phyloP scores from a whole-genome alignment of 2,113 vertebrate genomes.

The Chamaea fasciata region DNA sequence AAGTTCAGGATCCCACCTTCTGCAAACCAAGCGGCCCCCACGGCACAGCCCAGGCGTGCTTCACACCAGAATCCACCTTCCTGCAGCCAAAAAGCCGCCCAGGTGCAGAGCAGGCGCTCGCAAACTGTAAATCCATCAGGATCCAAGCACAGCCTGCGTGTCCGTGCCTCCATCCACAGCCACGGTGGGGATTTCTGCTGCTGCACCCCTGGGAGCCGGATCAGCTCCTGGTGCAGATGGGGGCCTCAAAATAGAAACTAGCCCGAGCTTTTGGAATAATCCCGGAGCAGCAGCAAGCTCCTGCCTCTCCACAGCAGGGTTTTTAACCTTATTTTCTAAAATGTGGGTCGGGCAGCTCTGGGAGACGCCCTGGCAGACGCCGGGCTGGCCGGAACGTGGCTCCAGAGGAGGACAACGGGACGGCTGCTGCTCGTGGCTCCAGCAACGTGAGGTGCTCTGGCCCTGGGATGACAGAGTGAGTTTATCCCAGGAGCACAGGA shows the following conservation, averaged over 20 bases:
- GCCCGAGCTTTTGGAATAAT: background rate
- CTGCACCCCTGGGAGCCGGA: rapidly evolving
- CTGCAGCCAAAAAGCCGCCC: rapidly evolving
- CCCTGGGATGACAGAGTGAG: background rate
- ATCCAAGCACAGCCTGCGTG: background rate
- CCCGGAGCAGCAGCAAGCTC: background rate
- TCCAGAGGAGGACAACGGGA: background rate
- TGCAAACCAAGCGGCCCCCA: too few relatives aligned
- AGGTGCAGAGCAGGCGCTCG: rapidly evolving
- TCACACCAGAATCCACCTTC: background rate
- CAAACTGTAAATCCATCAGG: background rate
- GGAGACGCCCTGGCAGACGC: background rate
- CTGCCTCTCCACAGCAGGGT: background rate
- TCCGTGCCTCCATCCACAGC: rapidly evolving
- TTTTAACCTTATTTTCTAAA: background rate
- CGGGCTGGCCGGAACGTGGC: rapidly evolving
- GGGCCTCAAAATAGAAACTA: background rate
- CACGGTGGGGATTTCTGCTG: rapidly evolving
- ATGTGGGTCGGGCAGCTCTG: rapidly evolving
- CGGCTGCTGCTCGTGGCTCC: rapidly evolving
- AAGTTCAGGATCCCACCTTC: background rate
- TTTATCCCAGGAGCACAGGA: background rate
- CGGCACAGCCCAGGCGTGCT: rapidly evolving
- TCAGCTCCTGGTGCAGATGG: background rate
- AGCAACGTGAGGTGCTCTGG: rapidly evolving